Evolutionary conservation across 2,888 invertebrate species (phyloP).

Genomic region (Conistra vaccinii): DNA sequence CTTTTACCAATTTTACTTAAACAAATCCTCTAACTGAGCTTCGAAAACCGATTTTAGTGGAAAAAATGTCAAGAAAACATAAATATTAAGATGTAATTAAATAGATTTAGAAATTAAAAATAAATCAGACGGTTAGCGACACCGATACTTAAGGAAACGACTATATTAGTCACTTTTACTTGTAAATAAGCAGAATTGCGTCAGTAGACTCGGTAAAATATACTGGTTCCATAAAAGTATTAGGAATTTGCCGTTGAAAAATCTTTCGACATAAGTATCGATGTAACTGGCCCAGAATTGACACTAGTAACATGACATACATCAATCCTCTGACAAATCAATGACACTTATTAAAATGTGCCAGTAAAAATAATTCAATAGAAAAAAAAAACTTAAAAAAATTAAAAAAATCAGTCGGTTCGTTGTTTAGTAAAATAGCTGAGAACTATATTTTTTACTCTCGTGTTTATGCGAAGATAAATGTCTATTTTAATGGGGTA

Average conservation of each 20-base stretch:
- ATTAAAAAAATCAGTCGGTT: conserved; percentile 18
- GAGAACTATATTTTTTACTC: conserved; percentile 84
- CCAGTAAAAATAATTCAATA: conserved; percentile 36
- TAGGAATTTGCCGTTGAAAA: conserved; percentile 19
- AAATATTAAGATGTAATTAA: conserved; percentile 64
- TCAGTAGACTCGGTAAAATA: conserved; percentile 24
- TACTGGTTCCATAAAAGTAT: conserved; percentile 37
- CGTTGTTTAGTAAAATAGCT: conserved; percentile 61
- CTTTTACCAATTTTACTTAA: conserved; percentile 58
- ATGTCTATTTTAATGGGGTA: conserved; percentile 67
- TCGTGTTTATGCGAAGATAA: conserved; percentile 75
- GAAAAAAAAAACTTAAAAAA: conserved; percentile 27
- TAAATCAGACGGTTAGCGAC: conserved; percentile 31
- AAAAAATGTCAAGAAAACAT: conserved; percentile 75
- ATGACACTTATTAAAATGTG: conserved; percentile 18
- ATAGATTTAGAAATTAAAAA: conserved; percentile 63
- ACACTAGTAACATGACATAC: conserved; percentile 30
- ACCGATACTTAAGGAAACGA: conserved; percentile 42
- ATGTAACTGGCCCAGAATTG: conserved; percentile 29
- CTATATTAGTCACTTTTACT: conserved; percentile 35
- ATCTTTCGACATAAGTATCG: conserved; percentile 47
- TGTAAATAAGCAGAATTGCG: conserved; percentile 56
- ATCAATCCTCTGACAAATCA: conserved; percentile 16
- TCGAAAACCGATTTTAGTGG: conserved; percentile 83
- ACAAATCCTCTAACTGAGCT: conserved; percentile 78